Percentiles rank a stretch among this genome's conserved stretches.
These are phyloP conservation scores for Oligia latruncula DNA, from an alignment of 2,888 invertebrate species.

Conservation along the genomic window DNA sequence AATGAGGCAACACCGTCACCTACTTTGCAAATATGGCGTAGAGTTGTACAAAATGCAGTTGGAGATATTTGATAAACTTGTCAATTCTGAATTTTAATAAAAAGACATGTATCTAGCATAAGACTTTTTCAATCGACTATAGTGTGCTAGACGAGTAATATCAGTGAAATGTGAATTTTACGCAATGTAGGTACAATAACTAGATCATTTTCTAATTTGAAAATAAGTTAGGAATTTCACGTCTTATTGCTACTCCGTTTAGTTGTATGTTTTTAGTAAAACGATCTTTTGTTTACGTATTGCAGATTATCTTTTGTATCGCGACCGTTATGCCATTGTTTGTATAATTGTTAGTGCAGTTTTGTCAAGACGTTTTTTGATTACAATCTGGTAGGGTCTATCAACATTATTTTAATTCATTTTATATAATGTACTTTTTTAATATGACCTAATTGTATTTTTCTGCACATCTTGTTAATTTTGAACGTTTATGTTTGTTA, in stretches of 20 bases:
- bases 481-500: slow-evolving; percentile 36
- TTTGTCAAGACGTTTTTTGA: slow-evolving; percentile 77
- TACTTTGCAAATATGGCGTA: slow-evolving; percentile 87
- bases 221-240: slow-evolving; percentile 75
- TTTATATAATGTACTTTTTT: slow-evolving; percentile 25
- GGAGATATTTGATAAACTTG: slow-evolving; percentile 83
- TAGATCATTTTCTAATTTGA: slow-evolving; percentile 69
- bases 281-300: slow-evolving; percentile 74
- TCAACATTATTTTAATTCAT: slow-evolving; percentile 21
- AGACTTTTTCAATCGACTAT: slow-evolving; percentile 72
- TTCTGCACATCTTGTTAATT: background rate
- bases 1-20: slow-evolving; percentile 71
- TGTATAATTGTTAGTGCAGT: slow-evolving; percentile 65
- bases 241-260: slow-evolving; percentile 70
- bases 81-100: slow-evolving; percentile 82
- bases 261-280: slow-evolving; percentile 75
- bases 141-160: slow-evolving; percentile 76
- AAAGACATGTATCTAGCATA: slow-evolving; percentile 82
- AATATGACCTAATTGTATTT: background rate
- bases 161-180: slow-evolving; percentile 86
- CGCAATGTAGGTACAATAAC: slow-evolving; percentile 84
- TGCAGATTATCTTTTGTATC: slow-evolving; percentile 59
- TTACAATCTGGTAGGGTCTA: slow-evolving; percentile 50
- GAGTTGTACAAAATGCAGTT: slow-evolving; percentile 86
- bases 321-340: slow-evolving; percentile 51